phyloP scores from a whole-genome alignment of 2,797 vertebrate species.

The Lagocephalus sceleratus region DNA sequence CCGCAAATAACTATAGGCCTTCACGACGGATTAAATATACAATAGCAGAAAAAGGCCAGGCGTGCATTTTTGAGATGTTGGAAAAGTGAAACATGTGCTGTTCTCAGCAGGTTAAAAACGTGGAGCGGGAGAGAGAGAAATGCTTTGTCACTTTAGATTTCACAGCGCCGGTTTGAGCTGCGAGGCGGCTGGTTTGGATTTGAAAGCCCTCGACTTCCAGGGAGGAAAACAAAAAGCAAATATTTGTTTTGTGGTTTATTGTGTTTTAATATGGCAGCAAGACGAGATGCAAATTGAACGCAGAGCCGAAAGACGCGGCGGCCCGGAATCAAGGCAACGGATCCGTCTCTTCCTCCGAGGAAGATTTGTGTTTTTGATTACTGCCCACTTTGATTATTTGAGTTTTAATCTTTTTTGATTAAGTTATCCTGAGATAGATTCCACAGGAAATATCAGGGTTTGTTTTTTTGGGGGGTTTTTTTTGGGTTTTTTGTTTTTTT shows the following conservation, averaged over 20 bases:
- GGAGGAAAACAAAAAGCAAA: conserved; percentile 71
- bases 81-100: conserved; percentile 73
- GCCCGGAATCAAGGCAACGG: conserved; percentile 52
- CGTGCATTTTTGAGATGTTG: conserved; percentile 73
- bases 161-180: conserved; percentile 59
- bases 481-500: conserved; percentile 4
- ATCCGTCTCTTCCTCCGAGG: conserved; percentile 47
- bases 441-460: conserved; percentile 19
- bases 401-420: conserved; percentile 52
- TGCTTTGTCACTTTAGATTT: conserved; percentile 77
- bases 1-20: conserved; percentile 68
- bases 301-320: conserved; percentile 44
- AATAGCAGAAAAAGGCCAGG: conserved; percentile 61
- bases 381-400: conserved; percentile 53
- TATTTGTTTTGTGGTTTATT: conserved; percentile 74
- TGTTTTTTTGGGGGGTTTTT: conserved; percentile 4
- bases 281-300: conserved; percentile 59
- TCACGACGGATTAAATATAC: conserved; percentile 73
- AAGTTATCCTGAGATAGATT: conserved; percentile 44
- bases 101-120: conserved; percentile 55
- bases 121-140: conserved; percentile 55
- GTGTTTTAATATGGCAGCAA: conserved; percentile 64
- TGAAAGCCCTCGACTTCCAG: conserved; percentile 62
- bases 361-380: conserved; percentile 64
- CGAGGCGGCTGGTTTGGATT: conserved; percentile 60